Evolutionary conservation across 2,113 vertebrate species (phyloP), one percentile per base, ranked within the genome.

Genomic region (Tor tambroides): DNA sequence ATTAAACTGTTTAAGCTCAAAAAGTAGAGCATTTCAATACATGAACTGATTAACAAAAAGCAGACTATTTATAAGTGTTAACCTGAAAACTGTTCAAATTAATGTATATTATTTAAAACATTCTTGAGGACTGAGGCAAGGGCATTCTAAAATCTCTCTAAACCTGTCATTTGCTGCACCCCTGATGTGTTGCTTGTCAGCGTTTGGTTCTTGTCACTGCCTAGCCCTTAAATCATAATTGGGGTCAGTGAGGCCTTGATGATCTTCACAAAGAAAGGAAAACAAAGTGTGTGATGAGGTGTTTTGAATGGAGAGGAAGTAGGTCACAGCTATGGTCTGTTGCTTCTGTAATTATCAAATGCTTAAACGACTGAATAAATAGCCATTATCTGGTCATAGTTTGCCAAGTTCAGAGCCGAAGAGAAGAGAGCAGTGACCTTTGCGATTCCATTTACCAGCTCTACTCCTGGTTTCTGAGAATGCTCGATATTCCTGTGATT

Each of bases 401-500:
- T 76, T 54, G 46, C 56, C 79, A 43, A 12, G 80, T 51, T 63
- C 30, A 76, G 81, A 32, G 43, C 3, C 5, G 15, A 74, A 74
- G 21, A 74, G 30, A 78, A 78, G 63, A 78, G 46, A 15, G 61
- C 72, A 59, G 65, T 32, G 85, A 23, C 85, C 78, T 46, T 59
- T 61, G 67, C 10, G 19, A 30, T n/a, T n/a, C 32, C 32, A n/a
- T 74, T 86, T 71, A 86, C 19, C 65, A 59, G 15, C 35, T 71
- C 10, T 41, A 2, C n/a, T 14, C 35, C 15, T 32, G 15, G 10
- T 67, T 67, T 89, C 80, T 85, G 75, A 72, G 61, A 26, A 59
- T 9, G 49, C 49, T 87, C 79, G 21, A 77, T 87, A 26, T 86
- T 88, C 26, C 41, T 89, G 30, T 86, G 75, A 88, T 75, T 81